Percentiles rank a stretch among this genome's conserved stretches.
phyloP scores from a whole-genome alignment of 2,113 vertebrate genomes.

The Pelecanoides urinatrix region DNA sequence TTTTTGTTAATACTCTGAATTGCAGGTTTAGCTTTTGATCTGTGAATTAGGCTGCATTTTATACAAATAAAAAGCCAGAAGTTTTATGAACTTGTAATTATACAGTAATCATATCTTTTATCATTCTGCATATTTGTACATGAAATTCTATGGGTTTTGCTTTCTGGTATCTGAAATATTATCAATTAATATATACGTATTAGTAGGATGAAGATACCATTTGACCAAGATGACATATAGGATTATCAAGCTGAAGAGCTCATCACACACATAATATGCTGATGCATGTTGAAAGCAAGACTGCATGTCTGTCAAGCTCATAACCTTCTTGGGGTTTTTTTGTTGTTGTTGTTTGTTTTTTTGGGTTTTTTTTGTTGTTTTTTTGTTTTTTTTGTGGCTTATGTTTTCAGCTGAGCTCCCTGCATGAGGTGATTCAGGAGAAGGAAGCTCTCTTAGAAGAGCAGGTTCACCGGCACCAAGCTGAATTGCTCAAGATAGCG shows the following conservation, averaged over 20 bases:
- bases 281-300: neutral
- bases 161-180: neutral
- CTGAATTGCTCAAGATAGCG: slow-evolving; percentile 78
- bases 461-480: slow-evolving; percentile 83
- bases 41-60: neutral
- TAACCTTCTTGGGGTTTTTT: neutral
- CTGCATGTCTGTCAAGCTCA: neutral
- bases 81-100: neutral
- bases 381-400: neutral
- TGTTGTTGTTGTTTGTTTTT: neutral
- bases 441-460: slow-evolving; percentile 89
- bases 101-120: neutral
- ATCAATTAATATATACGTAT: neutral
- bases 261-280: neutral
- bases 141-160: neutral
- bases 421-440: slow-evolving; percentile 83
- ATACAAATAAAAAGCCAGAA: neutral
- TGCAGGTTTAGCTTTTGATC: neutral
- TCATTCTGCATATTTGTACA: neutral
- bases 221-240: neutral
- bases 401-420: slow-evolving; percentile 76
- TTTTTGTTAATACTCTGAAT: neutral
- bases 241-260: neutral
- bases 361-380: neutral
- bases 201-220: neutral